Evolutionary conservation across 1,140 invertebrate species (phyloP), one percentile per base, ranked within the genome.

Genomic region (Reticulitermes speratus): DNA sequence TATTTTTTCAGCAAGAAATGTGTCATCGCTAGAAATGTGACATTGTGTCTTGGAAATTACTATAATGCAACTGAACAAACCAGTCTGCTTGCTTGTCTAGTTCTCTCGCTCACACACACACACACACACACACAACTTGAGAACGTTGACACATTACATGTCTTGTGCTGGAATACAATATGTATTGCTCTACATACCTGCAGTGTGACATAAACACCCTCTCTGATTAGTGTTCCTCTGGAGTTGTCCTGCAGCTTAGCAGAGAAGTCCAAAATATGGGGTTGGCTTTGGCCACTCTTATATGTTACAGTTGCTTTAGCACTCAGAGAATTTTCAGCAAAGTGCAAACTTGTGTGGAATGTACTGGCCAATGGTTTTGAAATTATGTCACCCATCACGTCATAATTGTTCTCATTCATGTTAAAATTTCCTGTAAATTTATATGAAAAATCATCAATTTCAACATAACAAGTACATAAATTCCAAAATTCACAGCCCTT

Each of bases 251-350:
- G 38, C 8, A 84, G 6, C 32, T 84, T 84, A 44, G 44, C 83
- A 84, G 38, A 84, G 12, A 84, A 52, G 14, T 14, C 48, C 25
- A 84, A 44, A 5, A 7, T 84, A 44, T 84, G 44, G 11, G 32
- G 44, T 84, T 45, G 7, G 83, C 21, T n/a, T 44, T 44, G 1
- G 9, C 83, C 44, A 45, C 12, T 52, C 12, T 44, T 45, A 32
- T 84, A 84, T 19, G 44, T 21, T n/a, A 84, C 83, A 45, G 83
- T 44, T 52, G 32, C 83, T 52, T 84, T 84, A 25, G 83, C 44
- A 52, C 48, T 84, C 44, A 84, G 44, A 30, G 9, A 84, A 44
- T 25, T 45, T 8, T 84, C 19, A 25, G 83, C 16, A 9, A 45
- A 52, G 32, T 32, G 38, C 7, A 84, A 52, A 32, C 48, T 44